These are phyloP conservation scores for Gymnocephalus cernua DNA, from an alignment of 2,113 vertebrate genomes.

Conservation along the genomic window DNA sequence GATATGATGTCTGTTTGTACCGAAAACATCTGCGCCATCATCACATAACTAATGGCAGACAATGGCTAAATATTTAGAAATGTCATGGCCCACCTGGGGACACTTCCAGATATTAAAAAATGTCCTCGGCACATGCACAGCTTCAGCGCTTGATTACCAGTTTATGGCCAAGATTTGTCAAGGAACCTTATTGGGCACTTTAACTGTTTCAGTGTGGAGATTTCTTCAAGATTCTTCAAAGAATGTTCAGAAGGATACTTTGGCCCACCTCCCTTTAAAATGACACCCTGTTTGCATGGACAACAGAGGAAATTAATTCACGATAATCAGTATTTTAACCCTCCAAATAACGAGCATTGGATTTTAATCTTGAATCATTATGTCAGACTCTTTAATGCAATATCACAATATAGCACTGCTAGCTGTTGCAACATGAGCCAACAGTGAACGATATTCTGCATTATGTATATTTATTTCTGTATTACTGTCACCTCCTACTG, in stretches of 20 bases:
- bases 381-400: too few relatives aligned
- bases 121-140: neutral
- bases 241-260: neutral
- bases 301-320: neutral
- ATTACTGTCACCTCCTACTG: too few relatives aligned
- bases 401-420: too few relatives aligned
- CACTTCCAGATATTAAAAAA: neutral
- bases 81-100: slow-evolving; percentile 22
- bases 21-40: slow-evolving; percentile 58
- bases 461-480: too few relatives aligned
- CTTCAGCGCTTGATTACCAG: neutral
- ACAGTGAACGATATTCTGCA: too few relatives aligned
- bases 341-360: neutral
- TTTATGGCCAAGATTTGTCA: neutral
- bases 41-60: slow-evolving; percentile 40
- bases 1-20: slow-evolving; percentile 18
- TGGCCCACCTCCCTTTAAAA: neutral
- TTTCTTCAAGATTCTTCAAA: neutral
- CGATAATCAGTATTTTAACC: neutral
- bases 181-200: neutral
- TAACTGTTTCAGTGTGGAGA: neutral
- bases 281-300: neutral
- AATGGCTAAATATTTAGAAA: slow-evolving; percentile 13
- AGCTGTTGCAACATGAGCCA: too few relatives aligned
- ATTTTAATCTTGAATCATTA: neutral